Evolutionary conservation across 2,888 invertebrate genomes (phyloP).

Genomic region (Yponomeuta malinellus): DNA sequence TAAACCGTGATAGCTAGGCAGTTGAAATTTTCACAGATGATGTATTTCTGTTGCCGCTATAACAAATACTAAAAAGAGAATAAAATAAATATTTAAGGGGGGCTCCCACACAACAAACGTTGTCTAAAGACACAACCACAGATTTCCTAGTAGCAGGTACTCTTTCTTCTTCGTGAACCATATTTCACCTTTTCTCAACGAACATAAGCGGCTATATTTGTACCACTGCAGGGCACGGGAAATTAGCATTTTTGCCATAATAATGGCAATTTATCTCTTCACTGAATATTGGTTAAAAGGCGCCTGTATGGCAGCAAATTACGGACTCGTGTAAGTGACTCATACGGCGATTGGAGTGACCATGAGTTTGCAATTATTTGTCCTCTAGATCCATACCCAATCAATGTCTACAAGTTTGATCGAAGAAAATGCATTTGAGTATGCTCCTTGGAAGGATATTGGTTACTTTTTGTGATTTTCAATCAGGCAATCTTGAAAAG

Average conservation of each 20-base stretch:
- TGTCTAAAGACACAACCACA: no score
- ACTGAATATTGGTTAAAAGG: not conserved
- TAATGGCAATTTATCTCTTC: not conserved
- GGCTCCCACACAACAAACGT: no score
- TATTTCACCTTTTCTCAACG: not conserved
- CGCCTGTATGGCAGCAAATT: not conserved
- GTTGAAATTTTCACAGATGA: no score
- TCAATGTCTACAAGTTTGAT: not conserved
- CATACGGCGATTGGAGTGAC: not conserved
- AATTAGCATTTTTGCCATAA: not conserved
- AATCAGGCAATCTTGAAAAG: not conserved
- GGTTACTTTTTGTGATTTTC: not conserved
- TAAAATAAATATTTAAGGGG: no score
- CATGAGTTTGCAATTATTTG: not conserved
- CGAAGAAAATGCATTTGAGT: no score
- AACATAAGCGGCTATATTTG: not conserved
- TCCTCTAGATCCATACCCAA: not conserved
- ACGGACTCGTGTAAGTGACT: not conserved
- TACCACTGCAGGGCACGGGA: not conserved
- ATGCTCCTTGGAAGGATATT: not conserved
- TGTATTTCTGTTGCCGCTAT: no score
- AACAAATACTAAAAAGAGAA: no score
- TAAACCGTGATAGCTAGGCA: no score
- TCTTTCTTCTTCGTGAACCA: no score
- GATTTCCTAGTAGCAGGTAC: no score